A percentile compares a stretch with the other conserved stretches of the same genome.
phyloP scores from a whole-genome alignment of 2,797 vertebrate species.

The Siniperca undulata region DNA sequence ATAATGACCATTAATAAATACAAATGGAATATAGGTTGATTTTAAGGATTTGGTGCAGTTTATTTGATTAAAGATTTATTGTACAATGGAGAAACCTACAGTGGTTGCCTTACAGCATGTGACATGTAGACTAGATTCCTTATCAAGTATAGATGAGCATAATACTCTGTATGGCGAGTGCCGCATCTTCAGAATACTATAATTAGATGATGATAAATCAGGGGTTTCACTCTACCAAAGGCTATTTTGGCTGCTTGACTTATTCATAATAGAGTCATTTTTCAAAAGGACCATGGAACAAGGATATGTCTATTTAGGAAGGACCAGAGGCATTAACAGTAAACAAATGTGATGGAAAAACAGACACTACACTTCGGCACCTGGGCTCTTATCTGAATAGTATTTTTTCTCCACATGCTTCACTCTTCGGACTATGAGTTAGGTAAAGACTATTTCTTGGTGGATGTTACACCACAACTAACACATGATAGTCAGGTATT shows the following conservation, averaged over 20 bases:
- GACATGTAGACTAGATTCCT: neutral
- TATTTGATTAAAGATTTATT: neutral
- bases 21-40: neutral
- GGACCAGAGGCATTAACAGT: constrained; percentile 53
- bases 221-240: constrained; percentile 43
- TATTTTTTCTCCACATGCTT: neutral
- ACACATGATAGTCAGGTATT: neutral
- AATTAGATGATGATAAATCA: constrained; percentile 66
- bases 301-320: constrained; percentile 62
- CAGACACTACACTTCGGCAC: neutral
- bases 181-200: constrained; percentile 49
- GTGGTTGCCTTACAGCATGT: neutral
- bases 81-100: neutral
- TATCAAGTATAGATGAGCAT: constrained; percentile 3
- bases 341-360: constrained; percentile 51
- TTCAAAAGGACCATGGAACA: constrained; percentile 53
- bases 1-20: neutral
- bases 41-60: neutral
- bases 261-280: constrained; percentile 70
- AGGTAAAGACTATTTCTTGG: neutral
- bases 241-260: constrained; percentile 62
- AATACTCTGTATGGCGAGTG: neutral
- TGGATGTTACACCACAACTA: neutral
- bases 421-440: neutral
- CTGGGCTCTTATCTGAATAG: constrained; percentile 7